Evolutionary conservation across 2,888 invertebrate species (phyloP), one percentile per base, ranked within the genome.

Genomic region (Thysanoteuthis rhombus): DNA sequence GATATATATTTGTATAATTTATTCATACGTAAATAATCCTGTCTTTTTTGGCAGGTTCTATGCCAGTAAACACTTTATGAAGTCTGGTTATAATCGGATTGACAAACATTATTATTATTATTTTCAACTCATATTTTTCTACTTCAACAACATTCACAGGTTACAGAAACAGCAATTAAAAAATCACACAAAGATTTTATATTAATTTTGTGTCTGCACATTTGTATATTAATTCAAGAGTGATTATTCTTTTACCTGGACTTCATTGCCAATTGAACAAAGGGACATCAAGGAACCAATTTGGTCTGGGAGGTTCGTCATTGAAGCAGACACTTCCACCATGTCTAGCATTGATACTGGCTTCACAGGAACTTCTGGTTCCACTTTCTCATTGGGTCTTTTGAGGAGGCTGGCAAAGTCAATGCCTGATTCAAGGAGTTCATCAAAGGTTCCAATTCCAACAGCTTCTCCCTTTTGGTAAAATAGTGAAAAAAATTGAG

Each of bases 341-440:
- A 93, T 39, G n/a, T 93, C 75, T 3, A 75, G 36, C 28, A 92
- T 42, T 40, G 89, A 91, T 40, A 89, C 32, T 32, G 91, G 22
- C 28, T 32, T 38, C 28, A 40, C 38, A 42, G 42, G 40, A 89
- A 93, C 93, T 36, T 93, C 94, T 8, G 93, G 92, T 28, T 95
- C 95, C 47, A 95, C 95, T 47, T 96, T 96, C 12, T 96, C 95
- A 36, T 96, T 96, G 19, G 95, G 95, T 32, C 94, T 94, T 93
- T 96, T 95, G 90, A 97, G 94, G 39, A 97, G 94, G 0, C 96
- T 95, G 0, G 96, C 95, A 94, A 97, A 96, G 93, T 97, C 96
- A 16, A 96, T 94, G 0, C 97, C 97, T 2, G 96, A 95, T 58
- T 94, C 94, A 39, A 95, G 95, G 93, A 97, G 95, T 93, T 97